Conservation (phyloP, 2,888 invertebrate species). For the Nomada lathburiana region DNA sequence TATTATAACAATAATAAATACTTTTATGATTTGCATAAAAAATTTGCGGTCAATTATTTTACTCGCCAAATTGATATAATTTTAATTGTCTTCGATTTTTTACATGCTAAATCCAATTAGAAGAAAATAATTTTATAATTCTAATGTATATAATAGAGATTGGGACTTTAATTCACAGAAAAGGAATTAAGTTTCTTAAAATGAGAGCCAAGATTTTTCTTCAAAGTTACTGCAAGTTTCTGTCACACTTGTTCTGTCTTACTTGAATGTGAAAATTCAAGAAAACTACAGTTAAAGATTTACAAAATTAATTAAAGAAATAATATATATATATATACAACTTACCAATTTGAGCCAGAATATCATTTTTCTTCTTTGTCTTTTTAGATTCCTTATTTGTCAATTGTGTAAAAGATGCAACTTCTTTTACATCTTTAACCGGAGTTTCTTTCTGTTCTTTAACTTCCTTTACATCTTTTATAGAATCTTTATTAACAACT, state of each 20-base stretch:
- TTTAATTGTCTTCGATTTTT: too few relatives aligned
- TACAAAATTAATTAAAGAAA: background rate
- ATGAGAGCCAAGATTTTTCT: too few relatives aligned
- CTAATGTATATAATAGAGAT: background rate
- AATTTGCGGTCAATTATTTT: background rate
- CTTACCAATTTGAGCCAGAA: conserved; percentile 86
- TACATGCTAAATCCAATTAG: too few relatives aligned
- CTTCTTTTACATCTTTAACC: conserved; percentile 73
- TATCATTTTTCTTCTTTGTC: conserved; percentile 88
- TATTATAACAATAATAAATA: too few relatives aligned
- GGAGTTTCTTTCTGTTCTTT: conserved; percentile 76
- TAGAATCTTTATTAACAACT: conserved; percentile 59
- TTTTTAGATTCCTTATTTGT: conserved; percentile 82
- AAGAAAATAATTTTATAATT: background rate
- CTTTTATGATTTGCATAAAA: too few relatives aligned
- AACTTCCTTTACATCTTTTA: conserved; percentile 68
- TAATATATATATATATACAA: conserved; percentile 9
- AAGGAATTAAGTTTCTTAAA: too few relatives aligned
- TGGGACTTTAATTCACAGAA: background rate
- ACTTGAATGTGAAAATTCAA: too few relatives aligned
- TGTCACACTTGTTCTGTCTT: too few relatives aligned
- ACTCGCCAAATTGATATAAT: too few relatives aligned
- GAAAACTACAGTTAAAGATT: background rate
- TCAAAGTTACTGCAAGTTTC: too few relatives aligned
- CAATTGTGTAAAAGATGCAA: conserved; percentile 57